A percentile compares a stretch with the other conserved stretches of the same genome.
These are phyloP conservation scores for Aphidius colemani DNA, from an alignment of 2,888 invertebrate species.

Conservation along the genomic window DNA sequence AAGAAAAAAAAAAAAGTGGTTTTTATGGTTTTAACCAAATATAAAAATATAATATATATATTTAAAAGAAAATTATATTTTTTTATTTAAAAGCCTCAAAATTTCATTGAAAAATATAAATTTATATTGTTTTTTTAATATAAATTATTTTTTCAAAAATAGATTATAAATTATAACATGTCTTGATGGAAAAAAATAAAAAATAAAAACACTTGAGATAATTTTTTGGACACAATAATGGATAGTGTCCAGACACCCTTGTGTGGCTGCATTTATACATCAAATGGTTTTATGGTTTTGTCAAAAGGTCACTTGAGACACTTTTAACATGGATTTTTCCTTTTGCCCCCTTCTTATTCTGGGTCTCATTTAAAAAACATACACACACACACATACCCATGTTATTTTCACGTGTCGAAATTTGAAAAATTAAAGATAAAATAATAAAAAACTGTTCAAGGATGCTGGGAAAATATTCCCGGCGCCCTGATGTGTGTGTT, in stretches of 20 bases:
- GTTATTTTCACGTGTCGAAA: constrained; percentile 23
- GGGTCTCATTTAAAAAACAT: constrained; percentile 2
- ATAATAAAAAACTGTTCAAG: neutral
- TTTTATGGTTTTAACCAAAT: constrained; percentile 18
- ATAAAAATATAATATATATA: too few relatives aligned
- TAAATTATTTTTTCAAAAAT: too few relatives aligned
- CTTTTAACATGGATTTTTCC: too few relatives aligned
- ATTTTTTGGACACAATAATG: too few relatives aligned
- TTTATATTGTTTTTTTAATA: too few relatives aligned
- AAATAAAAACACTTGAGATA: constrained; percentile 9
- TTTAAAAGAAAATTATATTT: neutral
- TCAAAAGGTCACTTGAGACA: too few relatives aligned
- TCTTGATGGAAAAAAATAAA: neutral
- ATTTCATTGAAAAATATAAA: too few relatives aligned
- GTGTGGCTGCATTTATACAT: too few relatives aligned
- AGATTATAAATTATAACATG: too few relatives aligned
- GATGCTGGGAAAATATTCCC: constrained; percentile 43
- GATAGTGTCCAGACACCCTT: too few relatives aligned
- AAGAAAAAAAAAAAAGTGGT: constrained; percentile 19
- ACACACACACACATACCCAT: constrained; percentile 32
- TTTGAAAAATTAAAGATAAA: neutral
- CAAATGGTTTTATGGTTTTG: too few relatives aligned
- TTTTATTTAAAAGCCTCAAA: neutral
- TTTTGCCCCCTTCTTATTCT: neutral
- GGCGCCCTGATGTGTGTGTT: constrained; percentile 25